These are phyloP conservation scores for Rutilus rutilus DNA, from an alignment of 2,113 vertebrate genomes.

Conservation along the genomic window DNA sequence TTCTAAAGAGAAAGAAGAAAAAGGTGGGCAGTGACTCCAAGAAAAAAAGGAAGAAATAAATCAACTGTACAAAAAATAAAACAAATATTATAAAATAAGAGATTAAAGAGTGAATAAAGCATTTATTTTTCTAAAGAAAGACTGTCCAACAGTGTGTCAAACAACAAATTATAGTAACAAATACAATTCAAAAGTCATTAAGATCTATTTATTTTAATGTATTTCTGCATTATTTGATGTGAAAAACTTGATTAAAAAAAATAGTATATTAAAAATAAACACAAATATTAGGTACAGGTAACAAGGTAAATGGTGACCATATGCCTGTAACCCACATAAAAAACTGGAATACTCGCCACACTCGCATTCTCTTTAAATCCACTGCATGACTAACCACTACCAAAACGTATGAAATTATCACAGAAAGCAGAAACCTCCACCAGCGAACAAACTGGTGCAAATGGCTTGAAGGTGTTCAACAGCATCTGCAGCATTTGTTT, in stretches of 20 bases:
- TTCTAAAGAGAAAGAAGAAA: background rate
- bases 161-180: background rate
- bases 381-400: background rate
- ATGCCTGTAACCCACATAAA: background rate
- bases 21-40: background rate
- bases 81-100: background rate
- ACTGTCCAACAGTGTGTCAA: background rate
- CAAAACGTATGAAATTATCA: background rate
- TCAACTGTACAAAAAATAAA: background rate
- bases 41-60: background rate
- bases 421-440: background rate
- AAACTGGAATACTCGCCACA: background rate
- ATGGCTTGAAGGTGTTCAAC: background rate
- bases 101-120: background rate
- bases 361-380: background rate
- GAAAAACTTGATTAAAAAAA: background rate
- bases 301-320: background rate
- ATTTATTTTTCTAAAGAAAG: background rate
- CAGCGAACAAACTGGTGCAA: background rate
- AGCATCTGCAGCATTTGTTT: background rate
- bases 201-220: background rate
- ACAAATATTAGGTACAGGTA: background rate
- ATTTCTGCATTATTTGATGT: background rate
- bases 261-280: background rate
- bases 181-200: background rate